Conservation (phyloP, 2,888 invertebrate species). For the Onchidella celtica region DNA sequence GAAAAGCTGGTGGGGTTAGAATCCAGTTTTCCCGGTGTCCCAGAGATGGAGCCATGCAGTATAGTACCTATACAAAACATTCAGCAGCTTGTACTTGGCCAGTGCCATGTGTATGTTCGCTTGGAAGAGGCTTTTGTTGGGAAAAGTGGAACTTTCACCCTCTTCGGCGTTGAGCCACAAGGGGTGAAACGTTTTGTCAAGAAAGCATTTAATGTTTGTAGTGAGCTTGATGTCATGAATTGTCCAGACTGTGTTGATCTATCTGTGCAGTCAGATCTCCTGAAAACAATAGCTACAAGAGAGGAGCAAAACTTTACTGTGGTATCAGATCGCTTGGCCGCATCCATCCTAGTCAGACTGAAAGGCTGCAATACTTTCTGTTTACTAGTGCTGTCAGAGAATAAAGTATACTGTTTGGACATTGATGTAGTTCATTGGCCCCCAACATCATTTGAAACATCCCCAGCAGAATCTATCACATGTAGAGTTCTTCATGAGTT, state of each 20-base stretch:
- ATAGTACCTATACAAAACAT: constrained; percentile 75
- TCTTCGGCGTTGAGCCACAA: constrained; percentile 67
- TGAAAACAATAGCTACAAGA: constrained; percentile 61
- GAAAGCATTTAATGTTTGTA: constrained; percentile 61
- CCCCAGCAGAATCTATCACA: constrained; percentile 60
- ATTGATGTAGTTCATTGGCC: constrained; percentile 70
- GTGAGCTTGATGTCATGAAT: constrained; percentile 44
- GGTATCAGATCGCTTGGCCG: constrained; percentile 66
- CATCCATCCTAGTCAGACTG: constrained; percentile 60
- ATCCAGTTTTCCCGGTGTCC: constrained; percentile 65
- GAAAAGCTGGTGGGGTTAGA: constrained; percentile 61
- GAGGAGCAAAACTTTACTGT: constrained; percentile 63
- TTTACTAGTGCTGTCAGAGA: constrained; percentile 72
- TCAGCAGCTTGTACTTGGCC: constrained; percentile 74
- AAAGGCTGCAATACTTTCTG: constrained; percentile 50
- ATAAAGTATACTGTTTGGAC: constrained; percentile 72
- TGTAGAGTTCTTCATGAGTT: constrained; percentile 71
- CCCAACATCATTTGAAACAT: constrained; percentile 70
- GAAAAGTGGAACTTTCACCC: constrained; percentile 71
- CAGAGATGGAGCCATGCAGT: constrained; percentile 71
- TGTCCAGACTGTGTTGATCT: constrained; percentile 61
- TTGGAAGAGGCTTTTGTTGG: constrained; percentile 77
- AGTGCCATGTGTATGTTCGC: constrained; percentile 70
- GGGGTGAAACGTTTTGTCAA: constrained; percentile 67
- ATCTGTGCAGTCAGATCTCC: constrained; percentile 63